Evolutionary conservation across 2,113 vertebrate genomes (phyloP).

Genomic region (Nothoprocta perdicaria): DNA sequence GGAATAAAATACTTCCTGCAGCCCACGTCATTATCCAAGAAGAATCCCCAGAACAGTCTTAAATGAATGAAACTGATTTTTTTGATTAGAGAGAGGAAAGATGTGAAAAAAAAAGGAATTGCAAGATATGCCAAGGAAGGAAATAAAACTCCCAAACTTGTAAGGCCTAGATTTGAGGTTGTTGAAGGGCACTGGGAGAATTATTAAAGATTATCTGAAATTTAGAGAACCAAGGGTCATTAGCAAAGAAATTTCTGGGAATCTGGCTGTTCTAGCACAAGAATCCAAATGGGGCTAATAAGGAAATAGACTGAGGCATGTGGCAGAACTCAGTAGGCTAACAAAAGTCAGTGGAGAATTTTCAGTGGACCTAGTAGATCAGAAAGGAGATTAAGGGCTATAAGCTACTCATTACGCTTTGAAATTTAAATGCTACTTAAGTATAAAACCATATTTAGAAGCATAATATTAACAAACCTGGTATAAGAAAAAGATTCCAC

Average conservation of each 20-base stretch:
- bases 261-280: not conserved
- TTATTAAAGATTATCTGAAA: not conserved
- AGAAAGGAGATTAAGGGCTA: not conserved
- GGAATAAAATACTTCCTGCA: constrained; percentile 1
- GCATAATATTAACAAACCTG: not conserved
- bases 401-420: not conserved
- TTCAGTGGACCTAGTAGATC: not conserved
- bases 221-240: not conserved
- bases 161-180: not conserved
- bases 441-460: not conserved
- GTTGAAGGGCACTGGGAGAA: not conserved
- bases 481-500: not conserved
- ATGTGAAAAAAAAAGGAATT: not conserved
- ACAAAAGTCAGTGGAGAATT: constrained; percentile 7
- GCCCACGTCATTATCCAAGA: constrained; percentile 6
- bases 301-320: not conserved
- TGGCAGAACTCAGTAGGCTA: not conserved
- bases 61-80: constrained; percentile 1
- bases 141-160: constrained; percentile 1
- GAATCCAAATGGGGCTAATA: not conserved
- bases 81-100: not conserved
- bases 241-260: not conserved
- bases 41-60: not conserved
- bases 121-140: not conserved
- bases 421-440: constrained; percentile 4